These are phyloP conservation scores for Stictocephala bisonia DNA, from an alignment of 2,888 invertebrate species.

Conservation along the genomic window DNA sequence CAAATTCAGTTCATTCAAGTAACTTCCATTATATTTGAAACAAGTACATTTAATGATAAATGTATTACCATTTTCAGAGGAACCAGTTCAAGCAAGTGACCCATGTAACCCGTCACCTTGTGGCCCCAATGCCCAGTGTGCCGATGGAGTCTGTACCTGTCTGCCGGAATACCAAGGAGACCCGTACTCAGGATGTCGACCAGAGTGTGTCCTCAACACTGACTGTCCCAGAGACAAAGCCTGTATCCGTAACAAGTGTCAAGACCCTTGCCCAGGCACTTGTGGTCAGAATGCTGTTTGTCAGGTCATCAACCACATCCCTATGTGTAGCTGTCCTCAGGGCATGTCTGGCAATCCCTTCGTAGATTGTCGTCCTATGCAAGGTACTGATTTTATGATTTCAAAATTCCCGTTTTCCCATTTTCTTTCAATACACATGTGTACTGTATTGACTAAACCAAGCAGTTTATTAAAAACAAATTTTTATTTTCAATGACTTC, in stretches of 20 bases:
- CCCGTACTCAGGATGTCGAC: slow-evolving; percentile 79
- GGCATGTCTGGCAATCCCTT: slow-evolving; percentile 79
- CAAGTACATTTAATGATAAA: slow-evolving; percentile 57
- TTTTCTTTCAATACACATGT: too few relatives aligned
- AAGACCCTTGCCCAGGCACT: slow-evolving; percentile 74
- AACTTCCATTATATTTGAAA: background rate
- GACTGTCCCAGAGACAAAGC: slow-evolving; percentile 69
- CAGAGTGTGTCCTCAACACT: slow-evolving; percentile 75
- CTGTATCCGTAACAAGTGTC: slow-evolving; percentile 67
- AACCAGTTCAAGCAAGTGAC: slow-evolving; percentile 58
- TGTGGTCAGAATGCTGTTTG: slow-evolving; percentile 81
- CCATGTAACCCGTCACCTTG: slow-evolving; percentile 71
- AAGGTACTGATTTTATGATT: too few relatives aligned
- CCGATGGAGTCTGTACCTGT: slow-evolving; percentile 77
- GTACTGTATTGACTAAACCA: too few relatives aligned
- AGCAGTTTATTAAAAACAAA: too few relatives aligned
- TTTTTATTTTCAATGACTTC: too few relatives aligned
- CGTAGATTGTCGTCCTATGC: slow-evolving; percentile 68
- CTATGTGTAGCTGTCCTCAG: slow-evolving; percentile 78
- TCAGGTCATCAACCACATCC: slow-evolving; percentile 79
- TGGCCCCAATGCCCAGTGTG: slow-evolving; percentile 79
- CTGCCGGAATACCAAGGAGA: slow-evolving; percentile 80
- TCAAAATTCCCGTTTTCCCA: too few relatives aligned
- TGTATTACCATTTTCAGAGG: slow-evolving; percentile 35
- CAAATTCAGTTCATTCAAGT: background rate